Evolutionary conservation across 2,113 vertebrate species (phyloP).

Genomic region (Anhinga rufa): DNA sequence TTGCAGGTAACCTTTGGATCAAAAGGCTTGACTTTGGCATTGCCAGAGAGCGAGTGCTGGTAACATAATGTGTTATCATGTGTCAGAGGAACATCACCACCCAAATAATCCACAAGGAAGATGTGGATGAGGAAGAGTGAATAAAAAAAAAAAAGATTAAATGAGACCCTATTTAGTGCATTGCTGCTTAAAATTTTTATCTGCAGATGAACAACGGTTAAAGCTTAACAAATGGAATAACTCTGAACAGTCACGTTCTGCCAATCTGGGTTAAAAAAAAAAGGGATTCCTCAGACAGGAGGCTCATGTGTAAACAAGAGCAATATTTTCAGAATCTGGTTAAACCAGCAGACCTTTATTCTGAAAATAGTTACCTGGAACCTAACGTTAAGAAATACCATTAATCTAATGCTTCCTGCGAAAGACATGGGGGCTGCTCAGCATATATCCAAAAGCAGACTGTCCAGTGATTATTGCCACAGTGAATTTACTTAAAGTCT

Average conservation of each 20-base stretch:
- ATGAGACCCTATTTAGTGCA: background rate
- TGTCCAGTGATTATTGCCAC: background rate
- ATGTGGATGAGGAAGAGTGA: background rate
- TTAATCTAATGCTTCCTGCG: background rate
- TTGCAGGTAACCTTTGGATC: conserved; percentile 89
- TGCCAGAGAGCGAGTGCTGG: conserved; percentile 88
- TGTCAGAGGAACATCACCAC: background rate
- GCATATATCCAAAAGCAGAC: background rate
- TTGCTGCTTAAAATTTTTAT: background rate
- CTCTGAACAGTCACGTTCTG: background rate
- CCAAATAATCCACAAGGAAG: background rate
- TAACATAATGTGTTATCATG: background rate
- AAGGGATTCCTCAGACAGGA: background rate
- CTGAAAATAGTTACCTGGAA: background rate
- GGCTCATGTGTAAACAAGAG: background rate
- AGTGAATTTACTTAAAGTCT: background rate
- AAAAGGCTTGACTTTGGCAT: conserved; percentile 87
- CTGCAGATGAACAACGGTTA: background rate
- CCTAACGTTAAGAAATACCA: background rate
- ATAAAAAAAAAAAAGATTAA: background rate
- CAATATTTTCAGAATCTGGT: background rate
- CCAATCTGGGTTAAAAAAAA: background rate
- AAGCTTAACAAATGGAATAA: background rate
- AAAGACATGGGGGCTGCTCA: background rate
- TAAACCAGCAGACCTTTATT: background rate